These are phyloP conservation scores for Candoia aspera DNA, from an alignment of 2,113 vertebrate species.

Conservation along the genomic window DNA sequence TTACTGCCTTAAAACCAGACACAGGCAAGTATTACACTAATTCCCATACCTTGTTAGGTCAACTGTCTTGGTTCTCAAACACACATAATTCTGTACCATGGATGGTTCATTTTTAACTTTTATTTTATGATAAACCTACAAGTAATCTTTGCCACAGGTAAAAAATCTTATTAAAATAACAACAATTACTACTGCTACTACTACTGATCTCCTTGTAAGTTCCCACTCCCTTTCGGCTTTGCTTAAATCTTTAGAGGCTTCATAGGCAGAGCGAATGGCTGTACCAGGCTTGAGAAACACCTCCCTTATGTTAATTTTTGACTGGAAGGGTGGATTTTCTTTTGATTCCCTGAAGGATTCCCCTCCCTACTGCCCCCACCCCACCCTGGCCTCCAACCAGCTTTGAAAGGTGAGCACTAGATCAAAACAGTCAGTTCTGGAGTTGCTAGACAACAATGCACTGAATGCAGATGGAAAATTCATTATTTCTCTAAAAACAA, in stretches of 20 bases:
- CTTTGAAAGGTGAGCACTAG: constrained; percentile 55
- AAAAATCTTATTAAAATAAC: not conserved
- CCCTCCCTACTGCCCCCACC: not conserved
- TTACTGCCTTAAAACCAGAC: constrained; percentile 9
- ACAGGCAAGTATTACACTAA: not conserved
- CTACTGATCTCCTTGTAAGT: not conserved
- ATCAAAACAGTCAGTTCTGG: constrained; percentile 41
- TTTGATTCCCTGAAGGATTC: constrained; percentile 22
- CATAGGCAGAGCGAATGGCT: not conserved
- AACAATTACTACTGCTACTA: not conserved
- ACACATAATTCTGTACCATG: not conserved
- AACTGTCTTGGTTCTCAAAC: constrained; percentile 12
- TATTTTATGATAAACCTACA: not conserved
- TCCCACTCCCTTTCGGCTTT: constrained; percentile 14
- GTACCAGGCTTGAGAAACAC: constrained; percentile 51
- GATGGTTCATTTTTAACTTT: not conserved
- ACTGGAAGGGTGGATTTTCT: constrained; percentile 24
- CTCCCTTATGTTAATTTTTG: constrained; percentile 53
- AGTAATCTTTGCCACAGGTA: not conserved
- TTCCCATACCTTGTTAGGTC: constrained; percentile 8
- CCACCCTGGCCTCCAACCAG: not conserved
- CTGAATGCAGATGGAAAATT: constrained; percentile 45
- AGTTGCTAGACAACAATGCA: constrained; percentile 42
- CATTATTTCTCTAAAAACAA: constrained; percentile 51
- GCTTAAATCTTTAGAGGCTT: constrained; percentile 8